A percentile compares a stretch with the other conserved stretches of the same genome.
phyloP scores from a whole-genome alignment of 1,140 invertebrate genomes.

The Wasmannia auropunctata region DNA sequence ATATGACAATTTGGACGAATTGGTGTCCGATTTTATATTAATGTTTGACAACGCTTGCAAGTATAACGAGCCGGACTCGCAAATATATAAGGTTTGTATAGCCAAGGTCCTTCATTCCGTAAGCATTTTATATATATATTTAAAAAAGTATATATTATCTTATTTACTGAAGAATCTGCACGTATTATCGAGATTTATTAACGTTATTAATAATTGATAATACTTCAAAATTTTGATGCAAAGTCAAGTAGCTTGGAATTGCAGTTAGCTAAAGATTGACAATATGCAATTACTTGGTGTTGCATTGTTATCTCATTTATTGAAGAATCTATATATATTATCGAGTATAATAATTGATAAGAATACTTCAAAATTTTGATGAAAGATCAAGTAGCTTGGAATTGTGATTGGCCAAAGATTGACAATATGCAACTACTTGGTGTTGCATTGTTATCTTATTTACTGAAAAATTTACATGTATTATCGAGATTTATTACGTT shows the following conservation, averaged over 20 bases:
- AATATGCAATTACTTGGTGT: background rate
- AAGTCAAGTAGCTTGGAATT: background rate
- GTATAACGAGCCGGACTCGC: slow-evolving; percentile 99
- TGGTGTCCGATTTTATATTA: slow-evolving; percentile 96
- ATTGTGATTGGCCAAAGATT: too few species aligned
- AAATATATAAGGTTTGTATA: slow-evolving; percentile 95
- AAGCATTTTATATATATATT: background rate
- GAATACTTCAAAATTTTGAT: too few species aligned
- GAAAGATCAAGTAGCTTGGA: too few species aligned
- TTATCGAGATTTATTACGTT: too few species aligned
- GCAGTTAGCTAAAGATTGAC: background rate
- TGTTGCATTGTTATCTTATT: too few species aligned
- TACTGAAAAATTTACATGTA: too few species aligned
- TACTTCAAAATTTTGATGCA: background rate
- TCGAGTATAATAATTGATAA: too few species aligned
- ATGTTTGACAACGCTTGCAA: slow-evolving; percentile 99
- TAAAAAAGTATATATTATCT: background rate
- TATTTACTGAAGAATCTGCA: slow-evolving; percentile 1
- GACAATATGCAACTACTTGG: too few species aligned
- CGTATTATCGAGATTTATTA: background rate
- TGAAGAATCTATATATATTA: too few species aligned
- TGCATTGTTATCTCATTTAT: too few species aligned
- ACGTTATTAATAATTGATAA: background rate
- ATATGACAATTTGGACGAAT: slow-evolving; percentile 95
- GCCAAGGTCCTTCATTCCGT: slow-evolving; percentile 3